Conservation (phyloP, 2,888 invertebrate genomes). For the Morpho deidamia region DNA sequence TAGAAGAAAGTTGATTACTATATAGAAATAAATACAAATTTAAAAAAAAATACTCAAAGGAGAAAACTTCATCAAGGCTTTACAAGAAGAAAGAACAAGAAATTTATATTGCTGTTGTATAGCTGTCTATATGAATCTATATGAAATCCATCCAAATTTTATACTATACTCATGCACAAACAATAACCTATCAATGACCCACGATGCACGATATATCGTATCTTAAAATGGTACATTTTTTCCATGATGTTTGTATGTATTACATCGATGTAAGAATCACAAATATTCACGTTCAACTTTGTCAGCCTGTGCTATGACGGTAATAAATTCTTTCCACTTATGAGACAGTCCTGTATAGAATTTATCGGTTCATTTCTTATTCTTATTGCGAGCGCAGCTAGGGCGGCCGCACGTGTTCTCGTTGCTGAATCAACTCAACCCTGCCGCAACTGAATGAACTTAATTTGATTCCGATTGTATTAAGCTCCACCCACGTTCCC, state of each 20-base stretch:
- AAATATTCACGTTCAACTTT: constrained; percentile 11
- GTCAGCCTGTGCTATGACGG: constrained; percentile 17
- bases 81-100: too few relatives aligned
- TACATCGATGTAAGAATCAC: background rate
- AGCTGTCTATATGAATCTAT: too few relatives aligned
- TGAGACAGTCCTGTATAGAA: constrained; percentile 34
- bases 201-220: too few relatives aligned
- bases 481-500: constrained; percentile 62
- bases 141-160: too few relatives aligned
- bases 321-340: constrained; percentile 29
- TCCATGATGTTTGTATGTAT: background rate
- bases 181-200: too few relatives aligned
- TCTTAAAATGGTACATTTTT: too few relatives aligned
- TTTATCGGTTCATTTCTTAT: constrained; percentile 50
- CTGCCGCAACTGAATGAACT: constrained; percentile 70
- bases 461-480: constrained; percentile 75
- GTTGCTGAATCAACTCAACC: constrained; percentile 68
- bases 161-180: too few relatives aligned
- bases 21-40: too few relatives aligned
- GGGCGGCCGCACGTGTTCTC: constrained; percentile 48
- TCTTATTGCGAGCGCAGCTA: constrained; percentile 48
- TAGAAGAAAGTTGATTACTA: too few relatives aligned
- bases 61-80: too few relatives aligned
- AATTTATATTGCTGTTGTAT: too few relatives aligned
- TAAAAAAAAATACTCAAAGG: too few relatives aligned